A percentile compares a stretch with the other conserved stretches of the same genome.
These are phyloP conservation scores for Vollenhovia emeryi DNA, from an alignment of 1,140 invertebrate genomes.

Conservation along the genomic window DNA sequence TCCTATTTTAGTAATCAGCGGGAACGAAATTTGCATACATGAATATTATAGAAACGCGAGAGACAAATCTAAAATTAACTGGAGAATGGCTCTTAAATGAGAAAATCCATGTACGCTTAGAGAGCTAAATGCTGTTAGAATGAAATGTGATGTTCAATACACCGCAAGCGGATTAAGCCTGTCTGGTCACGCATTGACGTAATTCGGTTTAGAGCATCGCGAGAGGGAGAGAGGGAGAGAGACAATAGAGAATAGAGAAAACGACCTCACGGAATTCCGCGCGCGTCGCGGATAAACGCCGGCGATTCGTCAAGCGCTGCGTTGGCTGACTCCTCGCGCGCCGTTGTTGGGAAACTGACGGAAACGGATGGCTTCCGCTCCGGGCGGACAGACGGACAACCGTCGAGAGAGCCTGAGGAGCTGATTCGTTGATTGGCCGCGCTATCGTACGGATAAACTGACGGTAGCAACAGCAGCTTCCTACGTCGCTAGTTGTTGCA, in stretches of 20 bases:
- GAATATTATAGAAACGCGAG: background rate
- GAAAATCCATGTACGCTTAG: background rate
- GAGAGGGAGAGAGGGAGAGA: background rate
- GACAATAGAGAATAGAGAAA: background rate
- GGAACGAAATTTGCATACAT: too few relatives aligned
- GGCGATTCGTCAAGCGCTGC: conserved; percentile 47
- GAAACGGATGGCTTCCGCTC: conserved; percentile 73
- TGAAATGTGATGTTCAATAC: conserved; percentile 16
- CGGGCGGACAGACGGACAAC: conserved; percentile 69
- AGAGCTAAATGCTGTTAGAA: background rate
- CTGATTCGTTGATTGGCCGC: conserved; percentile 73
- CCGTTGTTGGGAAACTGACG: conserved; percentile 59
- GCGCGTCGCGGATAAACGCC: conserved; percentile 51
- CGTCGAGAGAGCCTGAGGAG: conserved; percentile 67
- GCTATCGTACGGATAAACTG: conserved; percentile 65
- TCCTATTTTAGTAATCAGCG: too few relatives aligned
- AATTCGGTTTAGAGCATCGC: conserved; percentile 23
- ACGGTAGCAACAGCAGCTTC: conserved; percentile 58
- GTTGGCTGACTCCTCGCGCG: conserved; percentile 45
- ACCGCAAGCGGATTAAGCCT: background rate
- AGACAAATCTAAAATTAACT: background rate
- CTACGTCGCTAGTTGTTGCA: conserved; percentile 60
- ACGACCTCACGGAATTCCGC: conserved; percentile 36
- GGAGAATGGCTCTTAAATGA: background rate
- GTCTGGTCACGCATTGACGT: conserved; percentile 27